Conservation (phyloP, 2,888 invertebrate species). For the Trissonchulus latispiculum region DNA sequence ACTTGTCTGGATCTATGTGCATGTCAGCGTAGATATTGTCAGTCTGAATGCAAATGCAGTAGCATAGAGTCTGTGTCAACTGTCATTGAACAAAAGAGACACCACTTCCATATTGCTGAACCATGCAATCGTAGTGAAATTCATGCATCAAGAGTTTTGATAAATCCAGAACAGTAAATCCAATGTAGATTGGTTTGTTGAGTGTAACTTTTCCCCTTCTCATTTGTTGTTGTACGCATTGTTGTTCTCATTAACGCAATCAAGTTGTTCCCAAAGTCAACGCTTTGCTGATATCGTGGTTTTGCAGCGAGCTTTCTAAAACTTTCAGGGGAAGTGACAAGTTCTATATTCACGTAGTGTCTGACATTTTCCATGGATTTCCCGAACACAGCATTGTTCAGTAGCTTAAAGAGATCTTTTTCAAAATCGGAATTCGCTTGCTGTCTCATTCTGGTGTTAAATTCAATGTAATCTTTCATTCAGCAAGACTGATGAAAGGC, state of each 20-base stretch:
- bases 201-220: too few species aligned
- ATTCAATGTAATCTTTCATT: conserved; percentile 4
- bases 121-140: neutral
- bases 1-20: neutral
- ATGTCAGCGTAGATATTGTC: conserved; percentile 13
- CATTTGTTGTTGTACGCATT: too few species aligned
- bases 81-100: too few species aligned
- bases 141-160: conserved; percentile 7
- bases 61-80: conserved; percentile 4
- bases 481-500: neutral
- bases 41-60: conserved; percentile 1
- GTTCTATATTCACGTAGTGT: neutral
- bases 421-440: neutral
- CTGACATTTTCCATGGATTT: conserved; percentile 8
- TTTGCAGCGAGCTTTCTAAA: conserved; percentile 5
- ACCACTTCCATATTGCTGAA: neutral
- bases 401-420: conserved; percentile 1
- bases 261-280: neutral
- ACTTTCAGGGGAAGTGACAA: neutral
- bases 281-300: neutral
- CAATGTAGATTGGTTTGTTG: conserved; percentile 3
- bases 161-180: conserved; percentile 8
- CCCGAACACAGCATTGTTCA: conserved; percentile 3
- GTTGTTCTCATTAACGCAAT: too few species aligned
- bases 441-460: neutral